A percentile compares a stretch with the other conserved stretches of the same genome.
These are phyloP conservation scores for Parthenolecanium corni DNA, from an alignment of 2,888 invertebrate species.

Conservation along the genomic window DNA sequence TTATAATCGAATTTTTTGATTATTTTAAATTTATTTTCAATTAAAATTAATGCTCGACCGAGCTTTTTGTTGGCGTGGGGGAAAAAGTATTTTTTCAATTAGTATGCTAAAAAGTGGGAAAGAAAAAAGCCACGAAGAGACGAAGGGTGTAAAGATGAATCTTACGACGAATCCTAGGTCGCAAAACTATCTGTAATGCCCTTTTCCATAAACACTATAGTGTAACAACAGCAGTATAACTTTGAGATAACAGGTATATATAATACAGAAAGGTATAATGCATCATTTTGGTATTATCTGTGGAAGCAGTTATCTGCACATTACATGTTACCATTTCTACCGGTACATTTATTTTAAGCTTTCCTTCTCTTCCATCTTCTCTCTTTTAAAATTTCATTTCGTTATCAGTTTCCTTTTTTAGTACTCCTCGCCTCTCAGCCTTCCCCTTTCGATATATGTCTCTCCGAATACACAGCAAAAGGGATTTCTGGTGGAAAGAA, in stretches of 20 bases:
- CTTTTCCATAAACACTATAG: slow-evolving; percentile 12
- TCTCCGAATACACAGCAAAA: too few species aligned
- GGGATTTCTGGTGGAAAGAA: too few species aligned
- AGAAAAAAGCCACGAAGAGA: background rate
- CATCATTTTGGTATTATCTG: slow-evolving; percentile 25
- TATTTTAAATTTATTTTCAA: too few species aligned
- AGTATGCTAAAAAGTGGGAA: background rate
- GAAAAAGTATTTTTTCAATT: background rate
- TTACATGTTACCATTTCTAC: slow-evolving; percentile 27
- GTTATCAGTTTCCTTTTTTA: slow-evolving; percentile 26
- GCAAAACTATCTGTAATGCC: background rate
- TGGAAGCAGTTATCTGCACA: slow-evolving; percentile 22
- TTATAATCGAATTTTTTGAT: too few species aligned
- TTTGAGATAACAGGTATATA: slow-evolving; percentile 18
- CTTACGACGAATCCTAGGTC: background rate
- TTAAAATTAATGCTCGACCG: background rate
- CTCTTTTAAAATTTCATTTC: slow-evolving; percentile 26
- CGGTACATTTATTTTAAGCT: slow-evolving; percentile 27
- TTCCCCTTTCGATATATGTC: too few species aligned
- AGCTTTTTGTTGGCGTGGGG: background rate
- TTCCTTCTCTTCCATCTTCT: slow-evolving; percentile 24
- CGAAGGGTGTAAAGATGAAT: background rate
- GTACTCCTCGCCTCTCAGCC: background rate
- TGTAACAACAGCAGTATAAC: background rate
- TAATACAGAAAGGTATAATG: slow-evolving; percentile 7